Evolutionary conservation across 2,797 vertebrate species (phyloP), one percentile per base, ranked within the genome.

Genomic region (Tachyglossus aculeatus): DNA sequence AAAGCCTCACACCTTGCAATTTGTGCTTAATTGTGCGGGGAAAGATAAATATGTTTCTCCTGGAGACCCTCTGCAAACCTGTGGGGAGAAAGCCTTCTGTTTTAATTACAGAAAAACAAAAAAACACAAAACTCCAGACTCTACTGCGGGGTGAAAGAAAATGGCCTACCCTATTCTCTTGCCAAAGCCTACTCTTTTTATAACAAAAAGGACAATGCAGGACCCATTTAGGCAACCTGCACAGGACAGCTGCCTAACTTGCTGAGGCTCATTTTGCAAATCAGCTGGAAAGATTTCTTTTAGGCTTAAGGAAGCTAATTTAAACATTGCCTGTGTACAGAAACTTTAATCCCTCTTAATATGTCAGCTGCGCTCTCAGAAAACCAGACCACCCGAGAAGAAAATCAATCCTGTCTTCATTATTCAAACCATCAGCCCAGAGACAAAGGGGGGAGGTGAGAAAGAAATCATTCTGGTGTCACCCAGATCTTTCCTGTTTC

Each of bases 381-480:
- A 88, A 88, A 87, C 64, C 33, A 84, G 58, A 77, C 43, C 81
- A 74, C 86, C 81, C 75, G 53, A 72, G 58, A 44, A 68, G 64
- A 84, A 93, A 91, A 89, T 51, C 52, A 81, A 74, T 71, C 61
- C 69, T 19, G 6, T 81, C 78, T 87, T 88, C 77, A 82, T 88
- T 91, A 91, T 84, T 78, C 59, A 84, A 88, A 58, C 72, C 64
- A 77, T 87, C 79, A 80, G 82, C 67, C 77, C 70, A 53, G 24
- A 87, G 86, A 88, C 83, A 89, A 91, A 91, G 56, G 59, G 53
- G 61, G 80, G 79, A 88, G 85, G 68, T 33, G 59, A 80, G 84
- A 88, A 90, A 84, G 86, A 91, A 91, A 89, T 90, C 69, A 88
- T 77, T 73, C 56, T 40, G 31, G 24, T 80, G 87, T 86, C 82